Evolutionary conservation across 2,888 invertebrate species (phyloP), one percentile per base, ranked within the genome.

Genomic region (Yponomeuta plumbellus): DNA sequence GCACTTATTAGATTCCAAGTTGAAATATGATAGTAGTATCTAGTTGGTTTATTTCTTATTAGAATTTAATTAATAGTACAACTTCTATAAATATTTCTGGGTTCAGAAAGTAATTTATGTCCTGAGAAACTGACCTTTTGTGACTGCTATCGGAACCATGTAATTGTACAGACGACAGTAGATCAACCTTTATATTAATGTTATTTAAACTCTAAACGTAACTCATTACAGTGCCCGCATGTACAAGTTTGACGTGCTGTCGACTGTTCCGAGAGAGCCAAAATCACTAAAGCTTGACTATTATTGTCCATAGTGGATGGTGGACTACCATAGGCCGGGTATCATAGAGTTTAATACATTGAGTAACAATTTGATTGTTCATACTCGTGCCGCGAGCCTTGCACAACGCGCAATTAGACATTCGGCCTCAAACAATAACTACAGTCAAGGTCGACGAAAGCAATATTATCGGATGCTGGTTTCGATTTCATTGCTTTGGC

Each of bases 401-500:
- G 76, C 80, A 75, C 78, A 81, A 84, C 73, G 68, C 67, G 72
- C 80, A 80, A 83, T 83, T 83, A 83, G 75, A 79, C 73, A 77
- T 75, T 78, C 75, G 76, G 72, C 73, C 76, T 78, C 75, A 76
- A 72, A 78, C 78, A 79, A 79, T 78, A 75, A 72, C 72, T 71
- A 70, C 71, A 67, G 67, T 40, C 83, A 85, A 85, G 85, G 85
- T 80, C 81, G 71, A 75, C 74, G 84, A 85, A 85, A 85, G 84
- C 83, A 75, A 69, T 69, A 56, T 20, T 62, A 39, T 52, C 17
- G 64, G 11, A 44, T 68, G 67, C 70, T 69, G 69, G 71, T 79
- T 80, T 80, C 79, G 78, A 76, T 84, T 81, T 81, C 80, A 20
- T 63, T 66, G 58, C 62, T 13, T 13, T 22, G 22, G 23, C 59